phyloP scores from a whole-genome alignment of 2,888 invertebrate genomes.

The Proisotoma minuta region DNA sequence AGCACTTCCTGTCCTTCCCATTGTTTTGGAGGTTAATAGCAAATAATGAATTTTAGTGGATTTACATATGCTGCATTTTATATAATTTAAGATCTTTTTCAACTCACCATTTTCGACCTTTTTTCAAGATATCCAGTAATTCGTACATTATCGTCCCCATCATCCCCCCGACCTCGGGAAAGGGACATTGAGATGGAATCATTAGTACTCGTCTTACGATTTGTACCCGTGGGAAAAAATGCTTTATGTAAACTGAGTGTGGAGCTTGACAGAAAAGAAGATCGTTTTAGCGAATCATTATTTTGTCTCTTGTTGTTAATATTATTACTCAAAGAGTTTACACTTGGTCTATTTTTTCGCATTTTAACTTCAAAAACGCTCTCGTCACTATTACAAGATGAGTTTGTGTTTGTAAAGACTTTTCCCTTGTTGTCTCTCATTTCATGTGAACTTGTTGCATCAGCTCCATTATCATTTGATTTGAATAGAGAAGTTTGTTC shows the following conservation, averaged over 20 bases:
- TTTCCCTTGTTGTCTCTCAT: too few relatives aligned
- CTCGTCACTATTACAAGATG: not conserved
- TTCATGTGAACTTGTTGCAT: too few relatives aligned
- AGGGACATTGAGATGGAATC: not conserved
- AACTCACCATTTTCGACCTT: slow-evolving; percentile 55
- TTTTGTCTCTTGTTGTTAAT: not conserved
- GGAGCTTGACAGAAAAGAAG: not conserved
- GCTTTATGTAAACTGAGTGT: not conserved
- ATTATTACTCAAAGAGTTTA: not conserved
- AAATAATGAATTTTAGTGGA: too few relatives aligned
- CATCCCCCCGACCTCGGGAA: not conserved
- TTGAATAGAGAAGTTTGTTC: not conserved
- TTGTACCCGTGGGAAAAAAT: not conserved
- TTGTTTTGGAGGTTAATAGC: too few relatives aligned
- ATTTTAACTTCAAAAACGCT: slow-evolving; percentile 1
- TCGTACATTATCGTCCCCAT: slow-evolving; percentile 46
- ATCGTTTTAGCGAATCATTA: not conserved
- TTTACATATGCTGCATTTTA: too few relatives aligned
- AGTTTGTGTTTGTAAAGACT: not conserved
- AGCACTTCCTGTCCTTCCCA: too few relatives aligned
- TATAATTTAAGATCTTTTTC: too few relatives aligned
- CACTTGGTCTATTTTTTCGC: not conserved
- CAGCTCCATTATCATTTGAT: too few relatives aligned
- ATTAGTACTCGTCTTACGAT: not conserved
- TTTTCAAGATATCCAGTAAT: slow-evolving; percentile 56